Evolutionary conservation across 2,113 vertebrate species (phyloP), one percentile per base, ranked within the genome.

Genomic region (Mesitornis unicolor): DNA sequence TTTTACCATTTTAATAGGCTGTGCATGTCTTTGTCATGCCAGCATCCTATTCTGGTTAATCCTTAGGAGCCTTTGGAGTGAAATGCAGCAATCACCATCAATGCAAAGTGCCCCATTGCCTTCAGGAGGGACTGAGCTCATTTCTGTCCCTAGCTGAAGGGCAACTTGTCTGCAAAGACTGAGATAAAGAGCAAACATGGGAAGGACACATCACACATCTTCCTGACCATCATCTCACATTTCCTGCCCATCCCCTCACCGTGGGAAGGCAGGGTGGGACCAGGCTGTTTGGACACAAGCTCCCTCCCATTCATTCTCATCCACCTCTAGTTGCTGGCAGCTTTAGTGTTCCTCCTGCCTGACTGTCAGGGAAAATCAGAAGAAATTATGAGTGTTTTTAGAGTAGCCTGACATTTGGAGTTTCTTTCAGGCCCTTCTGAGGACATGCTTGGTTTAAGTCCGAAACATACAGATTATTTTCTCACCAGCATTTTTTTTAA

Each of bases 201-300:
- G n/a, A 85, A 38, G 0, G 0, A 60, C 21, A 48, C 0, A 1
- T 28, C 21, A 48, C 0, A 1, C 31, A 47, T 31, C 60, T 18
- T 63, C 79, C 71, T 31, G 63, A 71, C 53, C 59, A 8, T 48
- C 4, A 0, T 31, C 42, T 65, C 48, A 4, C 45, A n/a, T n/a
- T n/a, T n/a, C n/a, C 71, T 31, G 63, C 75, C 53, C 59, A 8
- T 48, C 4, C 0, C n/a, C 42, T 65, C 48, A 4, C 45, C 0
- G 0, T 48, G 74, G 50, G 63, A 91, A 87, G 38, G 29, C 4
- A 20, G 26, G 36, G 8, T 65, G 61, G 38, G 20, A 17, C 35
- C 10, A 12, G 9, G 10, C 13, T 48, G 18, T 31, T 43, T 67
- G 15, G 15, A 38, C 20, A 33, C 5, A 19, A 50, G 10, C 19